A percentile compares a stretch with the other conserved stretches of the same genome.
Evolutionary conservation across 1,140 invertebrate genomes (phyloP).

Genomic region (Aphaenogaster rudis): DNA sequence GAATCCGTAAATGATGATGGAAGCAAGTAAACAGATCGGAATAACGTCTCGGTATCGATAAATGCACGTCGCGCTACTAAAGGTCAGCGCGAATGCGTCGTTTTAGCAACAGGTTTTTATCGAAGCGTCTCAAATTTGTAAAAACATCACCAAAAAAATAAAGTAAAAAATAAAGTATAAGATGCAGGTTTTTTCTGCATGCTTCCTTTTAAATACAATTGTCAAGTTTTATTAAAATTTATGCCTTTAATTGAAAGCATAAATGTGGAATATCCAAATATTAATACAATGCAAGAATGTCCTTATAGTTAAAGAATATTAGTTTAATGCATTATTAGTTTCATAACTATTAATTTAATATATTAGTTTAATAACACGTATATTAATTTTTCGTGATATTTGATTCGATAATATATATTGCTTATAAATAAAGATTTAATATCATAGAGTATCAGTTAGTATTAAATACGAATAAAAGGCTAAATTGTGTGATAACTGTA

Average conservation of each 20-base stretch:
- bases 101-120: background rate
- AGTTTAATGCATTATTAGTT: background rate
- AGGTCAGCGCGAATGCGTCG: background rate
- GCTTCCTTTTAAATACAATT: background rate
- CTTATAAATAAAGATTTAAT: background rate
- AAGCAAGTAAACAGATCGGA: slow-evolving; percentile 13
- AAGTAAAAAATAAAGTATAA: background rate
- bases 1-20: slow-evolving; percentile 25
- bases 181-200: background rate
- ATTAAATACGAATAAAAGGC: background rate
- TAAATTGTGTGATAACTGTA: background rate
- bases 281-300: background rate
- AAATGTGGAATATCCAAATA: background rate
- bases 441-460: background rate
- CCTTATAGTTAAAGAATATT: background rate
- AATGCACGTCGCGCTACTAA: background rate
- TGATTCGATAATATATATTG: background rate
- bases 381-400: background rate
- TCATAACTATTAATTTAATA: background rate
- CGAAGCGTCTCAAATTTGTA: background rate
- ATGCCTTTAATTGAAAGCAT: background rate
- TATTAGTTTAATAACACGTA: background rate
- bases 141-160: background rate
- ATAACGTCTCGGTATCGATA: slow-evolving; percentile 4
- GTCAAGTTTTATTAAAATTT: background rate